Evolutionary conservation across 2,797 vertebrate genomes (phyloP).

Genomic region (Gallinago stenura): DNA sequence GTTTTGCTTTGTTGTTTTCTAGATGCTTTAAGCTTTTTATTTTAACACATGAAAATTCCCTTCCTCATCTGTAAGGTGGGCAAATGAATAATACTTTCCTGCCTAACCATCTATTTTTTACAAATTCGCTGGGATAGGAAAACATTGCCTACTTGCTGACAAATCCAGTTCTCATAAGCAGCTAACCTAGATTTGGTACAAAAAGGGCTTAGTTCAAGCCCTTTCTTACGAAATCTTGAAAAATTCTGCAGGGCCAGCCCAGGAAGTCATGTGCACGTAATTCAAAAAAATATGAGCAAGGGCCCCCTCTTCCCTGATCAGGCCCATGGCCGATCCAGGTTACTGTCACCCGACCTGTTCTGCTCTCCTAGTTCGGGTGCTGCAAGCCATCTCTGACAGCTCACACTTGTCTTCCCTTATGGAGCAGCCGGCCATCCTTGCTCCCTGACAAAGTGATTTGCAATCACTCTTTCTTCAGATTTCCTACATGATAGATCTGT

Average conservation of each 20-base stretch:
- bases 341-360: neutral
- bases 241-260: neutral
- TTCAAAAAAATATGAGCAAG: neutral
- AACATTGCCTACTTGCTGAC: neutral
- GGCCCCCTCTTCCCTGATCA: neutral
- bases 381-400: rapidly evolving
- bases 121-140: neutral
- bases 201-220: neutral
- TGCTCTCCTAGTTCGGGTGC: neutral
- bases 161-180: neutral
- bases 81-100: neutral
- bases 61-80: neutral
- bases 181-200: neutral
- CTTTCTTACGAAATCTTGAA: neutral
- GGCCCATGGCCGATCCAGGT: neutral
- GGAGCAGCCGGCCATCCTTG: neutral
- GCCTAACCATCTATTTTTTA: neutral
- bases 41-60: neutral
- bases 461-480: neutral
- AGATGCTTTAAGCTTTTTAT: neutral
- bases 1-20: neutral
- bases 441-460: neutral
- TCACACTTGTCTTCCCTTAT: neutral
- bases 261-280: neutral
- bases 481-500: neutral